A percentile compares a stretch with the other conserved stretches of the same genome.
phyloP scores from a whole-genome alignment of 2,797 vertebrate species.

The Australoheros facetus region DNA sequence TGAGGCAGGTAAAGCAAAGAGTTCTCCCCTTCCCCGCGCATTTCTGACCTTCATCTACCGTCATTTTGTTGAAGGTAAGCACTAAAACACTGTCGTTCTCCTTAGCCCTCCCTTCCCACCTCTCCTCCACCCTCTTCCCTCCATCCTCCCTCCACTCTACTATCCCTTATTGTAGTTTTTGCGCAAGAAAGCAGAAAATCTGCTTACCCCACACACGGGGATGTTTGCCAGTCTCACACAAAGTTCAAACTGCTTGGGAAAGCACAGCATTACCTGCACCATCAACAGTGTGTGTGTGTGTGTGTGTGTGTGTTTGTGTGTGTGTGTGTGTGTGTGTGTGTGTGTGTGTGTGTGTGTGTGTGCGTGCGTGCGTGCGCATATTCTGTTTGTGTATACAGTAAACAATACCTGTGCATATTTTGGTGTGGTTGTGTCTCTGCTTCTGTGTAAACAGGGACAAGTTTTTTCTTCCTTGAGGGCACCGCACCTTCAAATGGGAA shows the following conservation, averaged over 20 bases:
- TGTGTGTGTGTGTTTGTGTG: conserved; percentile 14
- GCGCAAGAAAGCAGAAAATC: conserved; percentile 75
- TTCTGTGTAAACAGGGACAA: conserved; percentile 32
- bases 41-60: conserved; percentile 34
- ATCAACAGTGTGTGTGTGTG: conserved; percentile 52
- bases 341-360: not conserved
- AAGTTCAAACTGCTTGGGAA: conserved; percentile 73
- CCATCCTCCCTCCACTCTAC: not conserved
- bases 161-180: conserved; percentile 71
- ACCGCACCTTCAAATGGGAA: conserved; percentile 12
- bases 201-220: conserved; percentile 72
- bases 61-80: conserved; percentile 49
- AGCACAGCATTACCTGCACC: conserved; percentile 68
- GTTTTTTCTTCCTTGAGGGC: conserved; percentile 17
- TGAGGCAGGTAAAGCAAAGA: not conserved
- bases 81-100: conserved; percentile 50
- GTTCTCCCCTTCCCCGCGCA: not conserved
- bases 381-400: conserved; percentile 40
- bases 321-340: conserved; percentile 20
- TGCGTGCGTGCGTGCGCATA: conserved; percentile 8
- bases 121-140: not conserved
- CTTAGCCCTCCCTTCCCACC: conserved; percentile 17
- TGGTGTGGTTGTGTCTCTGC: conserved; percentile 16
- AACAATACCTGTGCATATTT: conserved; percentile 48
- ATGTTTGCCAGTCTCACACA: conserved; percentile 68